Conservation (phyloP, 1,140 invertebrate species). For the Olivierus martensii region DNA sequence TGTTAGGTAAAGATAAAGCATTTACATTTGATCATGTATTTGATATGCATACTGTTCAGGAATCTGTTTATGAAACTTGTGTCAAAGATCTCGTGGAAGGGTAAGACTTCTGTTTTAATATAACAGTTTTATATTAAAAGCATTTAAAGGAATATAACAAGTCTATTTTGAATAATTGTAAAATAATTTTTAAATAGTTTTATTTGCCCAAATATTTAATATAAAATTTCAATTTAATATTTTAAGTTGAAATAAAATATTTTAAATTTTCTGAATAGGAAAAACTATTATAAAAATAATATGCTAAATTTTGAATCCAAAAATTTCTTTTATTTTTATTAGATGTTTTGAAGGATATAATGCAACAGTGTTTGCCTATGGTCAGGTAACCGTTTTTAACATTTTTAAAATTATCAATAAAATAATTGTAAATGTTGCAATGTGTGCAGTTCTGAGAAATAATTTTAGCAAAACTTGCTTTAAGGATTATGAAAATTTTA, state of each 20-base stretch:
- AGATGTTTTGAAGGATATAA: slow-evolving; percentile 76
- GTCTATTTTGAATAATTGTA: not conserved
- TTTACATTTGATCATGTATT: slow-evolving; percentile 98
- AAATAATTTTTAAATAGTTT: not conserved
- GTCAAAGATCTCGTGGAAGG: slow-evolving; percentile 73
- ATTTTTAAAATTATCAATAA: not conserved
- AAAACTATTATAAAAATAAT: too few species aligned
- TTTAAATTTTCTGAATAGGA: too few species aligned
- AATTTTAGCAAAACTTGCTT: too few species aligned
- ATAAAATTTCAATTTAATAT: too few species aligned
- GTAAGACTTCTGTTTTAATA: slow-evolving; percentile 6
- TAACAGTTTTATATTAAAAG: not conserved
- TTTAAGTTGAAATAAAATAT: too few species aligned
- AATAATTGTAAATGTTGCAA: too few species aligned
- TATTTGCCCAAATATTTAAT: not conserved
- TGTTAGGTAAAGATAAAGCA: slow-evolving; percentile 81
- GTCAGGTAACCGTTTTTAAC: slow-evolving; percentile 45
- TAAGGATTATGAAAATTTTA: too few species aligned
- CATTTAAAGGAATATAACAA: not conserved
- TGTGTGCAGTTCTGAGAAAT: too few species aligned
- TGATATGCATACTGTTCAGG: slow-evolving; percentile 49
- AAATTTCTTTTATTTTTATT: slow-evolving; percentile 12
- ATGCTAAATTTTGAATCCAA: too few species aligned
- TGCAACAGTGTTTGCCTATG: slow-evolving; percentile 91
- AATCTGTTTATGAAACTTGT: slow-evolving; percentile 68